phyloP scores from a whole-genome alignment of 35 echinoderm and acorn worm species.

The Ophioderma brevispina region DNA sequence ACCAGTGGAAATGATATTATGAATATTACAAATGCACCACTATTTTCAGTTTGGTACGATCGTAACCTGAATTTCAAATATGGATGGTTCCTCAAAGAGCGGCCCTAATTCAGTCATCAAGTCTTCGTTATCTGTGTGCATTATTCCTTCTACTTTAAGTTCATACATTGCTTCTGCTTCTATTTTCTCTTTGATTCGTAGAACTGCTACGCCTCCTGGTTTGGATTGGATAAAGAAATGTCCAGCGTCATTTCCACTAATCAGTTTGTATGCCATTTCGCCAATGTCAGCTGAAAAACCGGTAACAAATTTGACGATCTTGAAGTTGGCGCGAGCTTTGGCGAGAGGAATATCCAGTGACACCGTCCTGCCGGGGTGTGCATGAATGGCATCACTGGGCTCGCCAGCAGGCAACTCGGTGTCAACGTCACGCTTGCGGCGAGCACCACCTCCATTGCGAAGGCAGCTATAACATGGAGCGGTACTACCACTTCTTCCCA shows the following conservation, averaged over 20 bases:
- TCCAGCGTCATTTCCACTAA: conserved; percentile 35
- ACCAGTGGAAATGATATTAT: conserved; percentile 2
- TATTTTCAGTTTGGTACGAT: conserved; percentile 18
- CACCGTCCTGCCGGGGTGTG: conserved; percentile 34
- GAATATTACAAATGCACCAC: background rate
- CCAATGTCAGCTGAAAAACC: conserved; percentile 68
- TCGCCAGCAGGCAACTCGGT: background rate
- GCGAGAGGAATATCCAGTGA: conserved; percentile 52
- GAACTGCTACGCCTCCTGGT: conserved; percentile 54
- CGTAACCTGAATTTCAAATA: conserved; percentile 48
- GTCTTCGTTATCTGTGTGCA: conserved; percentile 22
- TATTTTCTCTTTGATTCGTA: conserved; percentile 44
- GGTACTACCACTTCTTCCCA: background rate
- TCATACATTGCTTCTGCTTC: conserved; percentile 27
- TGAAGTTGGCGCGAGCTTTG: conserved; percentile 38
- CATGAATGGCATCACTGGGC: conserved; percentile 17
- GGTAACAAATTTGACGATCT: conserved; percentile 60
- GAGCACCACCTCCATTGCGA: background rate
- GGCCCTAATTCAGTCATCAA: background rate
- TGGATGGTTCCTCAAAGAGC: background rate
- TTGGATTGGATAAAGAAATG: conserved; percentile 57
- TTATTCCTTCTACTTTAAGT: conserved; percentile 62
- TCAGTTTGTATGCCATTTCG: conserved; percentile 40
- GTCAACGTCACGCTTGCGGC: conserved; percentile 22
- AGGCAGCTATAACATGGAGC: conserved; percentile 56